Evolutionary conservation across 2,797 vertebrate species (phyloP), one percentile per base, ranked within the genome.

Genomic region (Lates japonicus): DNA sequence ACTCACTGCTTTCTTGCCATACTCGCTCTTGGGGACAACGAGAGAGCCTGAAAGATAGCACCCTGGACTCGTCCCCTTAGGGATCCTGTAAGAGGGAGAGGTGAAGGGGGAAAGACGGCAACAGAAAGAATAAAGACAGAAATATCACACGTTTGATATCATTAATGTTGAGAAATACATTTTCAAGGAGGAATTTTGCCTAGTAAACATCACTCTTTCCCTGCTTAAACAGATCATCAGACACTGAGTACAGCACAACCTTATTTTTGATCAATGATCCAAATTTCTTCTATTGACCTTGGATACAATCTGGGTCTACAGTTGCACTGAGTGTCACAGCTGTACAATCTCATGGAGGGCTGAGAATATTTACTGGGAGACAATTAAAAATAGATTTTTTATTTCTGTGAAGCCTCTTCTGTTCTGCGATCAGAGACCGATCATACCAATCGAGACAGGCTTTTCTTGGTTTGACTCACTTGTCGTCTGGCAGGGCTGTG

Each of bases 1-100:
- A 99, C 98, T 99, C 95, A 99, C 98, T 95, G 98, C 97, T 97
- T 99, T 99, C 95, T 99, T 99, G 90, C 98, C 98, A 87, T 96
- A 97, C 86, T 99, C 98, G 74, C 97, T 97, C 96, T 99, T 99
- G 72, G 98, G 96, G 67, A 99, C 90, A 1, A 97, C 95, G 57
- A 99, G 94, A 62, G 97, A 97, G 78, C 98, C 98, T 74, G 96
- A 93, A 72, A 99, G 96, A 52, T 98, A 99, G 82, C 98, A 99
- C 42, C 98, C 98, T 41, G 98, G 97, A 91, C 96, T 95, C 19
- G 98, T 96, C 68, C 98, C 98, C 91, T 99, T 99, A 66, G 98
- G 98, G 86, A 99, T 95, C 95, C 98, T 99, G 90, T 8, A 68
- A 79, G 49, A 71, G 39, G 1, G 12, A 76, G 1, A 55, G 64